These are phyloP conservation scores for Hippocampus kuda DNA, from an alignment of 2,797 vertebrate species.

Conservation along the genomic window DNA sequence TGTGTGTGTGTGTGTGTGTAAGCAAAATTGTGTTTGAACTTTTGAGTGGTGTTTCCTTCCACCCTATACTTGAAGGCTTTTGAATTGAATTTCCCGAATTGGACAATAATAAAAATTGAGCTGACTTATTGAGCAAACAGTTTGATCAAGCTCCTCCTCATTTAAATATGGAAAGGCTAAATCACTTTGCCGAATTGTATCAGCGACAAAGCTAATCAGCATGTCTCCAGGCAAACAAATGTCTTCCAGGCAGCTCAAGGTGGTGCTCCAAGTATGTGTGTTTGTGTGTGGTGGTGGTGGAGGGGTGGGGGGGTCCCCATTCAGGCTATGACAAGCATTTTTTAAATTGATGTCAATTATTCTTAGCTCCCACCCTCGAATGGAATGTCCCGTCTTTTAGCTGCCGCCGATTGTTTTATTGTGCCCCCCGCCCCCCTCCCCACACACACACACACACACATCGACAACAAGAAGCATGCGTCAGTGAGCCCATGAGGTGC, in stretches of 20 bases:
- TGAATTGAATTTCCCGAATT: too few species aligned
- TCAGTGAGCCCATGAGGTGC: slow-evolving; percentile 48
- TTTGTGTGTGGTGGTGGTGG: background rate
- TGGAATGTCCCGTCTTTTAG: slow-evolving; percentile 44
- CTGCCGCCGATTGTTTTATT: slow-evolving; percentile 47
- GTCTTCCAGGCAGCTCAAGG: background rate
- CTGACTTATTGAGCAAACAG: too few species aligned
- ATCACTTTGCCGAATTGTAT: background rate
- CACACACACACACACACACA: too few species aligned
- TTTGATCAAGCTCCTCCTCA: too few species aligned
- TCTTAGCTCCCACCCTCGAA: slow-evolving; percentile 14
- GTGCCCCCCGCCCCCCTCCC: slow-evolving; percentile 28
- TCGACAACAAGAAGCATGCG: slow-evolving; percentile 35
- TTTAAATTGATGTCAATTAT: slow-evolving; percentile 58
- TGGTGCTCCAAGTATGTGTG: background rate
- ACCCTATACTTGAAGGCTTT: too few species aligned
- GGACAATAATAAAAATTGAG: too few species aligned
- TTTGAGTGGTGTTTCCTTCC: too few species aligned
- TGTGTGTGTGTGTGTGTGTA: too few species aligned
- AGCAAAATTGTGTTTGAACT: too few species aligned
- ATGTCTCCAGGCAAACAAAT: background rate
- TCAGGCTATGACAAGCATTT: slow-evolving; percentile 49
- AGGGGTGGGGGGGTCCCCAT: slow-evolving; percentile 14
- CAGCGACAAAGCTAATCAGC: background rate
- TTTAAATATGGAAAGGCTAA: too few species aligned